Evolutionary conservation across 1,140 invertebrate genomes (phyloP).

Genomic region (Penaeus indicus): DNA sequence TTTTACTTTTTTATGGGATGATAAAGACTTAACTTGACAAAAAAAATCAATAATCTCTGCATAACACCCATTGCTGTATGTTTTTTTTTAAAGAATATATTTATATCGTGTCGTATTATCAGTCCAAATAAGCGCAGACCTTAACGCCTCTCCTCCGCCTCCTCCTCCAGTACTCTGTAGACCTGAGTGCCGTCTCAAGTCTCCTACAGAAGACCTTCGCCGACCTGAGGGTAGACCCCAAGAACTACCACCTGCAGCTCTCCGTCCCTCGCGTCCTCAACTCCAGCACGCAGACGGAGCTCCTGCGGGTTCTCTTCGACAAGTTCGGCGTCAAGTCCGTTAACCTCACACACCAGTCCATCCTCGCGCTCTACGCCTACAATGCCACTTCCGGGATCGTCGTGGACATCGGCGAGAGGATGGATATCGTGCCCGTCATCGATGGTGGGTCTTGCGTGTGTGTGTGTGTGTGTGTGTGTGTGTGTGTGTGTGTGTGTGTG

Average conservation of each 20-base stretch:
- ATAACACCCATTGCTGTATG: no score
- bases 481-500: background rate
- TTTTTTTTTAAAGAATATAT: no score
- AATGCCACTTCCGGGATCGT: slow-evolving; percentile 77
- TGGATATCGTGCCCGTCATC: slow-evolving; percentile 77
- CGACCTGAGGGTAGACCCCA: slow-evolving; percentile 71
- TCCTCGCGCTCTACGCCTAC: slow-evolving; percentile 77
- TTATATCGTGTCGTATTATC: no score
- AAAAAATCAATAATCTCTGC: no score
- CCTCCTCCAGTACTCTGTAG: slow-evolving; percentile 70
- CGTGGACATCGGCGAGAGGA: slow-evolving; percentile 77
- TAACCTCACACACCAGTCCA: slow-evolving; percentile 76
- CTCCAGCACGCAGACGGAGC: slow-evolving; percentile 70
- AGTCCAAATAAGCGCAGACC: slow-evolving; percentile 67
- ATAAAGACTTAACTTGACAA: no score
- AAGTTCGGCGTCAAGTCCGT: slow-evolving; percentile 72
- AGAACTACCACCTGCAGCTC: slow-evolving; percentile 71
- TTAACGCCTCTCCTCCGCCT: slow-evolving; percentile 70
- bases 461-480: background rate
- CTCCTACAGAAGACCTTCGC: slow-evolving; percentile 73
- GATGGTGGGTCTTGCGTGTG: slow-evolving; percentile 73
- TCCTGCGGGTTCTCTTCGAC: slow-evolving; percentile 72
- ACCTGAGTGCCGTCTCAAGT: slow-evolving; percentile 71
- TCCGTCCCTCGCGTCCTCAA: slow-evolving; percentile 73
- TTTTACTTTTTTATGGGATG: no score